These are phyloP conservation scores for Apantesis nais DNA, from an alignment of 2,888 invertebrate species.

Conservation along the genomic window DNA sequence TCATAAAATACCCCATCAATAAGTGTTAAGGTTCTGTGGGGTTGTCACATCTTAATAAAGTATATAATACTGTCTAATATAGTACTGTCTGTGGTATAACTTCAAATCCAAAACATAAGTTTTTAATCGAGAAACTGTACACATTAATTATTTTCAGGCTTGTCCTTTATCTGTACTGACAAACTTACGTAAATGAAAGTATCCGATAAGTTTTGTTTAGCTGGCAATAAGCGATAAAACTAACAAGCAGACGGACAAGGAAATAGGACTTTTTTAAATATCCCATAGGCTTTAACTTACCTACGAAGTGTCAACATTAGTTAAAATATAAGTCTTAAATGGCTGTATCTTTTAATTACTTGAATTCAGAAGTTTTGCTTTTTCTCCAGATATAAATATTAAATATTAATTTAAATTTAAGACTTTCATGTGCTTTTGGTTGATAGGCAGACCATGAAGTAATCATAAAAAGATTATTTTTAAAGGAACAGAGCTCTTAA, in stretches of 20 bases:
- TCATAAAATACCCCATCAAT: constrained; percentile 8
- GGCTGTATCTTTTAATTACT: no score
- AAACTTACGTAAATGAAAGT: neutral
- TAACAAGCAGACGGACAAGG: no score
- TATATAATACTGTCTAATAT: neutral
- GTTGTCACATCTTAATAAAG: neutral
- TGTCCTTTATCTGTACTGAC: no score
- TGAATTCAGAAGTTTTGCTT: neutral
- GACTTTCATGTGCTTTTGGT: neutral
- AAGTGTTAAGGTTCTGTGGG: neutral
- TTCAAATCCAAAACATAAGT: neutral
- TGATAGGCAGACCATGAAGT: neutral
- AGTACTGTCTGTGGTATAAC: no score
- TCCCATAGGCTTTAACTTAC: neutral
- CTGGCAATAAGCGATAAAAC: no score
- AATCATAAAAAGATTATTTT: neutral
- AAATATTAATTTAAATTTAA: neutral
- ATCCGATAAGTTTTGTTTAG: no score
- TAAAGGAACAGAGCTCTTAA: neutral
- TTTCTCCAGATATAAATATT: neutral
- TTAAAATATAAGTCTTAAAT: neutral
- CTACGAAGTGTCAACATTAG: neutral
- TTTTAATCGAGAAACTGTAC: neutral
- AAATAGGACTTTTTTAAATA: no score
- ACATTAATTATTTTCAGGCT: no score